These are phyloP conservation scores for Apodemia hepburni DNA, from an alignment of 2,888 invertebrate genomes.

Conservation along the genomic window DNA sequence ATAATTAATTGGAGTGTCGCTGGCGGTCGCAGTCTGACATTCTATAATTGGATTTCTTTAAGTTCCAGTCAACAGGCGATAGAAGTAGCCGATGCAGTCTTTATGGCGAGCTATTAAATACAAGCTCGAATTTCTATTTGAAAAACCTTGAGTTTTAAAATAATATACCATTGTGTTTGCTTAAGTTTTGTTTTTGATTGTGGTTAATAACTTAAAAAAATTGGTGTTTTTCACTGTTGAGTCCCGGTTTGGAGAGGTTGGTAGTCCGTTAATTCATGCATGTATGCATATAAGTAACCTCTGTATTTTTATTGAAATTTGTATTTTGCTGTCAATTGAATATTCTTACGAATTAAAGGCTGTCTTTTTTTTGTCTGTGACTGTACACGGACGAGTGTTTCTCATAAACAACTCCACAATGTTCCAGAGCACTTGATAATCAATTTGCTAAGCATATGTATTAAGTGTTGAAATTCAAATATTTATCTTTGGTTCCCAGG, in stretches of 20 bases:
- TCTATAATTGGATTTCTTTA: conserved; percentile 4
- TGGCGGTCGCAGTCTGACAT: background rate
- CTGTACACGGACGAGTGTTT: conserved; percentile 34
- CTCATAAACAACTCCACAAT: conserved; percentile 49
- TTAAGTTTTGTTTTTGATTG: background rate
- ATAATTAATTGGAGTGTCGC: conserved; percentile 1
- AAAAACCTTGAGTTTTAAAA: background rate
- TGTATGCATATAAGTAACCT: too few species aligned
- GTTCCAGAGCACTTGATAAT: conserved; percentile 57
- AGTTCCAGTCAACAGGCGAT: background rate
- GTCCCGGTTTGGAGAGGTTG: too few species aligned
- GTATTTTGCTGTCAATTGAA: too few species aligned
- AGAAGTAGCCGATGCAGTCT: background rate
- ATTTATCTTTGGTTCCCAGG: conserved; percentile 76
- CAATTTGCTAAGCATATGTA: conserved; percentile 76
- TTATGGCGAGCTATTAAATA: background rate
- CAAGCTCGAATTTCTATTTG: background rate
- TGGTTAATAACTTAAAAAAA: background rate
- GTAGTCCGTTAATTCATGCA: too few species aligned
- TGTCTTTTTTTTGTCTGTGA: too few species aligned
- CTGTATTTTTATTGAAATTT: too few species aligned
- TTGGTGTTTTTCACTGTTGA: too few species aligned
- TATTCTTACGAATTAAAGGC: too few species aligned
- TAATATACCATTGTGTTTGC: background rate
- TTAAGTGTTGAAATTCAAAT: conserved; percentile 78